These are phyloP conservation scores for Tapirus indicus DNA, from an alignment of 2,797 vertebrate genomes.

Conservation along the genomic window DNA sequence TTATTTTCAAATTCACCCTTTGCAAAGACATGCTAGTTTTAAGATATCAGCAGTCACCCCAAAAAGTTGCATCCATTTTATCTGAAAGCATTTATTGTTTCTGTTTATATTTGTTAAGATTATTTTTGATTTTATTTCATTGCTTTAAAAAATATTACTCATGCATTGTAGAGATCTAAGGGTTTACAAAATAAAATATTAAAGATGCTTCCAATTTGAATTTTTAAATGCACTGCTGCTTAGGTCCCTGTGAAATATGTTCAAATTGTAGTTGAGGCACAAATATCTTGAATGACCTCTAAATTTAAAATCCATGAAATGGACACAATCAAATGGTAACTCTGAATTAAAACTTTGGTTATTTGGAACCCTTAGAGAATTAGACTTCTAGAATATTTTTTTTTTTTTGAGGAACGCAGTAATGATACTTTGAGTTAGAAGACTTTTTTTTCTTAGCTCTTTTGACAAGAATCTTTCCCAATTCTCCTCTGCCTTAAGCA, in stretches of 20 bases:
- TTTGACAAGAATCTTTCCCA: neutral
- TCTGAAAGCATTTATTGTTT: neutral
- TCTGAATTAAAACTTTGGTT: slow-evolving; percentile 15
- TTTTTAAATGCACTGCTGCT: neutral
- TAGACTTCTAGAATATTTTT: neutral
- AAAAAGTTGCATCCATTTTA: neutral
- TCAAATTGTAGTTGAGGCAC: neutral
- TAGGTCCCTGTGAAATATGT: neutral
- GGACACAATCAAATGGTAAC: neutral
- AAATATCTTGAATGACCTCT: neutral
- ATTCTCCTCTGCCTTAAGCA: neutral
- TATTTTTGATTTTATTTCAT: slow-evolving; percentile 28
- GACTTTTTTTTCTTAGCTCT: neutral
- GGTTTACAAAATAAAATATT: neutral
- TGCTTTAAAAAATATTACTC: neutral
- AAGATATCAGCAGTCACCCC: neutral
- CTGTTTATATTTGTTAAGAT: neutral
- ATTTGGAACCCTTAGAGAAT: slow-evolving; percentile 10
- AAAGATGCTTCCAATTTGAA: neutral
- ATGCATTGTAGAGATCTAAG: neutral
- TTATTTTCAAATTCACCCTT: neutral
- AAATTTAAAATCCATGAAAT: slow-evolving; percentile 17
- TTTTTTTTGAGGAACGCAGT: neutral
- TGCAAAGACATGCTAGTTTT: neutral
- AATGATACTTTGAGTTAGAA: neutral